phyloP scores from a whole-genome alignment of 1,140 invertebrate genomes.

The Araneus ventricosus region DNA sequence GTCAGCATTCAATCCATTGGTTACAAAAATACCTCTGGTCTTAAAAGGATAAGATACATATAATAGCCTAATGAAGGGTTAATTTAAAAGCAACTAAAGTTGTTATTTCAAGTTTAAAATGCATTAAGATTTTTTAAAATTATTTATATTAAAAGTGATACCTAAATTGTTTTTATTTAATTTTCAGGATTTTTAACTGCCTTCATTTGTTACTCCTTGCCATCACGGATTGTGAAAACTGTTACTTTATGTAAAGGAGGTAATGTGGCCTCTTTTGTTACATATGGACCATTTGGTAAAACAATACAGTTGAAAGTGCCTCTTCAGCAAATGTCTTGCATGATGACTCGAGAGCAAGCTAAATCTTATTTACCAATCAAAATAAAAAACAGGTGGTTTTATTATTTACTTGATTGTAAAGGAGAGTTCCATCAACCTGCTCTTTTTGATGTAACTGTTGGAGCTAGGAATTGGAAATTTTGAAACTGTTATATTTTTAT shows the following conservation, averaged over 20 bases:
- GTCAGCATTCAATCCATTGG: too few species aligned
- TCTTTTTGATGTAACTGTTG: conserved; percentile 65
- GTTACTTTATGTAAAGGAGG: conserved; percentile 63
- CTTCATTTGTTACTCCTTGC: conserved; percentile 26
- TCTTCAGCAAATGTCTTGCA: conserved; percentile 44
- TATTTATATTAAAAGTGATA: too few species aligned
- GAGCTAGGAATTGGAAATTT: conserved; percentile 38
- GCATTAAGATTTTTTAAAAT: too few species aligned
- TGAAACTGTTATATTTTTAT: neutral
- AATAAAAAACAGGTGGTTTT: conserved; percentile 60
- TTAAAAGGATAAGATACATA: too few species aligned
- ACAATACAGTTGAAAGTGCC: conserved; percentile 34
- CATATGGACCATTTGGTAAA: conserved; percentile 65
- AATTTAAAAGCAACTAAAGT: too few species aligned
- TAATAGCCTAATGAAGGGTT: too few species aligned
- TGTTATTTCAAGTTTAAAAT: neutral
- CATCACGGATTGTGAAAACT: conserved; percentile 43
- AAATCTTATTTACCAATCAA: conserved; percentile 62
- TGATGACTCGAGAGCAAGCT: conserved; percentile 43
- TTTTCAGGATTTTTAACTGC: conserved; percentile 58
- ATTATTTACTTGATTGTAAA: conserved; percentile 63
- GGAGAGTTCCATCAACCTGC: conserved; percentile 60
- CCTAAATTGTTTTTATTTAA: neutral
- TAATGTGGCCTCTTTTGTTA: conserved; percentile 13
- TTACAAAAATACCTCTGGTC: too few species aligned